A percentile compares a stretch with the other conserved stretches of the same genome.
These are phyloP conservation scores for silkworm (Bombyx mori) DNA, from an alignment of 1,140 invertebrate genomes.

Conservation along the genomic window ASM3026992v2 NC_085127.1:9906501-9907000, in stretches of 20 bases:
- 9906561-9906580: neutral
- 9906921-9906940: no score
- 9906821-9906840: slow-evolving; percentile 20
- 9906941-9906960: no score
- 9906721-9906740: slow-evolving; percentile 9
- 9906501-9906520: no score
- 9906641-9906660: no score
- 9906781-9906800: slow-evolving; percentile 23
- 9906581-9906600: slow-evolving; percentile 3
- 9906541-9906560: no score
- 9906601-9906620: neutral
- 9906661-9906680: no score
- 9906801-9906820: slow-evolving; percentile 23
- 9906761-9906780: slow-evolving; percentile 23
- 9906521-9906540: no score
- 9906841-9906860: slow-evolving; percentile 19
- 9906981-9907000: no score
- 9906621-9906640: no score
- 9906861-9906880: slow-evolving; percentile 21
- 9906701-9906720: neutral
- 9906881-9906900: neutral
- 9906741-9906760: slow-evolving; percentile 21
- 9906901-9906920: no score
- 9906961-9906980: no score
- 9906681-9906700: no score